These are phyloP conservation scores for Glyptemys insculpta DNA, from an alignment of 2,797 vertebrate species.

Conservation along the genomic window DNA sequence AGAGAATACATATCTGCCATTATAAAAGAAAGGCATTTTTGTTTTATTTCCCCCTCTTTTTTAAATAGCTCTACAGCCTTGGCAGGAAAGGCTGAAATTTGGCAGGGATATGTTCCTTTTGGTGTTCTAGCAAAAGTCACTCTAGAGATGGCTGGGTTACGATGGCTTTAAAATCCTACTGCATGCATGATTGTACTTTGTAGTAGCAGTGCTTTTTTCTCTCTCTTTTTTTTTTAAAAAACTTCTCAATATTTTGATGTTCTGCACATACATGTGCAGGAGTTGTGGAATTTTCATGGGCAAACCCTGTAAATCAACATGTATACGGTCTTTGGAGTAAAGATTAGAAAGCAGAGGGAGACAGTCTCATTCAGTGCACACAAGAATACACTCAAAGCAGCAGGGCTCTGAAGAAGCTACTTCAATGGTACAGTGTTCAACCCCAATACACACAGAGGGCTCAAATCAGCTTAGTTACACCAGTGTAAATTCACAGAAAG, in stretches of 20 bases:
- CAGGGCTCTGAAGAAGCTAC: background rate
- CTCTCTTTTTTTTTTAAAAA: background rate
- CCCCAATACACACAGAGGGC: no score
- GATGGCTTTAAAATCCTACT: background rate
- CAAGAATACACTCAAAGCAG: background rate
- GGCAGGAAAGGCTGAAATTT: background rate
- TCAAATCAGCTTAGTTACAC: background rate
- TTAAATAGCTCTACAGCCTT: background rate
- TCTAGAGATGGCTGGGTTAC: background rate
- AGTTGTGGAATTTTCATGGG: background rate
- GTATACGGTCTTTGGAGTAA: background rate
- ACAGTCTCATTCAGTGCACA: background rate
- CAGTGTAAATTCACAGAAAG: background rate
- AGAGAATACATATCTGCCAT: background rate
- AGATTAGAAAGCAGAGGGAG: background rate
- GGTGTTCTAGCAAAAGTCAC: background rate
- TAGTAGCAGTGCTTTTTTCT: background rate
- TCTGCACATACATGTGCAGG: background rate
- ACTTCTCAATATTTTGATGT: background rate
- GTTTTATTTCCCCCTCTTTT: background rate
- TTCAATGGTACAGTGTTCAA: no score
- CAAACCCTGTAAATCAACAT: background rate
- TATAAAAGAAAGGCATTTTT: background rate
- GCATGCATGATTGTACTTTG: background rate
- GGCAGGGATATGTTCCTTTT: background rate